phyloP scores from a whole-genome alignment of 2,113 vertebrate genomes.

The Psophia crepitans region DNA sequence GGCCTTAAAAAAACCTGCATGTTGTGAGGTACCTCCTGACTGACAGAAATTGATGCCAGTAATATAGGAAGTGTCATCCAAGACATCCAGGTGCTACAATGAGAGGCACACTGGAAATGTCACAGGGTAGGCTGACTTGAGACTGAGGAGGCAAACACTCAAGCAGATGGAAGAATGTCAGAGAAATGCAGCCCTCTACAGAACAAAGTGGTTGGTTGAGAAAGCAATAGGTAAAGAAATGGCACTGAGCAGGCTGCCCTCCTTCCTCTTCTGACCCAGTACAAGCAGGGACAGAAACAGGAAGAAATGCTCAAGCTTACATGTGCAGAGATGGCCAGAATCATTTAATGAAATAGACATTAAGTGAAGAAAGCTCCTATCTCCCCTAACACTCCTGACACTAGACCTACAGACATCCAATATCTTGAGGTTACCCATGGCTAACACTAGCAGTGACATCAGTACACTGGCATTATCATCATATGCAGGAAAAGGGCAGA shows the following conservation, averaged over 20 bases:
- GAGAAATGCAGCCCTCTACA: neutral
- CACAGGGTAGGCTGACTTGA: neutral
- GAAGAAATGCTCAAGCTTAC: neutral
- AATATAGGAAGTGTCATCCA: neutral
- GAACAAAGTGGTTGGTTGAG: neutral
- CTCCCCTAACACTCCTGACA: neutral
- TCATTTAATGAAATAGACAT: neutral
- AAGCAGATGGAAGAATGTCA: neutral
- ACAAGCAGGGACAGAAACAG: neutral
- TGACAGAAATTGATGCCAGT: neutral
- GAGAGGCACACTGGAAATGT: neutral
- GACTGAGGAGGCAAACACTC: neutral
- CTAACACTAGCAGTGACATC: neutral
- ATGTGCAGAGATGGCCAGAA: neutral
- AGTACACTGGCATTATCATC: neutral
- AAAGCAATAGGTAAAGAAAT: neutral
- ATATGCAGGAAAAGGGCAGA: neutral
- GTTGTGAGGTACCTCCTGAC: neutral
- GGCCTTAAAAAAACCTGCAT: neutral
- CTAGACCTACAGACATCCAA: neutral
- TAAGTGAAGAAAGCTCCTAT: neutral
- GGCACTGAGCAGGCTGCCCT: neutral
- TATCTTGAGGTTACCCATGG: neutral
- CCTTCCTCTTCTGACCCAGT: neutral
- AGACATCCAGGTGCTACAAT: neutral